Evolutionary conservation across 2,797 vertebrate species (phyloP), one percentile per base, ranked within the genome.

Genomic region (Poeciliopsis infans): DNA sequence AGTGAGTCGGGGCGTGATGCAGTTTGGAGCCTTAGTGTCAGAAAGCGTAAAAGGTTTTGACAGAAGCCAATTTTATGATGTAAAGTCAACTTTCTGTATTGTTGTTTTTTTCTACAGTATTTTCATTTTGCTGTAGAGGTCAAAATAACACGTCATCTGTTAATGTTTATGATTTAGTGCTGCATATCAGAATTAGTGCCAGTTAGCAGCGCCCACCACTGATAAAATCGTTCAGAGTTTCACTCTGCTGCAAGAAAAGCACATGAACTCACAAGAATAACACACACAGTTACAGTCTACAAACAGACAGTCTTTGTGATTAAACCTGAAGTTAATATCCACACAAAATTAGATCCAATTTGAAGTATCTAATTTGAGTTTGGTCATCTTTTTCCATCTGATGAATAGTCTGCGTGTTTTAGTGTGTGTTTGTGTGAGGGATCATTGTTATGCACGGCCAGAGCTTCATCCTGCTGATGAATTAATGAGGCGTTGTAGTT

Each of bases 281-380:
- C 75, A 76, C 79, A 88, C 76, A 72, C 51, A 82, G 49, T 78
- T 73, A 36, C 23, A 46, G 82, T 53, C 16, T 51, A 51, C 74
- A 69, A 43, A 69, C 64, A 53, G 88, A 88, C 85, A 84, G 82
- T 57, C 69, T 88, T 88, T 88, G 75, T 93, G 93, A 94, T 94
- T 93, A 89, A 89, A 45, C 72, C 81, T 89, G 91, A 92, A 84
- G 85, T 86, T 88, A 86, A 84, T 83, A 85, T 85, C 76, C 51
- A 86, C 74, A 88, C 72, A 86, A 81, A 83, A 87, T 86, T 86
- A 87, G 86, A 89, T 86, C 83, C 78, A 70, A 86, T 76, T 83
- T 87, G 39, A 89, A 86, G 87, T 80, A 79, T 80, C 75, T 85
- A 75, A 90, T 92, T 92, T 84, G 69, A 13, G 72, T 83, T 85